Evolutionary conservation across 53 echinoderm and acorn worm genomes (phyloP).

Genomic region (Echinometra lucunter): DNA sequence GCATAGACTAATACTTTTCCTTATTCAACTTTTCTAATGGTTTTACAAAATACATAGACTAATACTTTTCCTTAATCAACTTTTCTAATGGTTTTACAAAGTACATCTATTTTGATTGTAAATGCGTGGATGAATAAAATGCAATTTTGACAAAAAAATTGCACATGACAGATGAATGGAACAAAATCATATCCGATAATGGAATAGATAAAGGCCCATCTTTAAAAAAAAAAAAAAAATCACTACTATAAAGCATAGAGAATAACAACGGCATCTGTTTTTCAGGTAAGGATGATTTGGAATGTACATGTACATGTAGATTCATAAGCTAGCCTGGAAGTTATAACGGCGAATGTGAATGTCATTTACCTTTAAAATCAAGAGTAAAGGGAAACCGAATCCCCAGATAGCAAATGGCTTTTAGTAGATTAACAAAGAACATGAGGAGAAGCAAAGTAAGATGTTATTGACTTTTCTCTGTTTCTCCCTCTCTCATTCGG

Average conservation of each 20-base stretch:
- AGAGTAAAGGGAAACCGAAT: neutral
- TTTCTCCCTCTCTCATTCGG: neutral
- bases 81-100: too few species aligned
- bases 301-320: too few species aligned
- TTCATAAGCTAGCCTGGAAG: too few species aligned
- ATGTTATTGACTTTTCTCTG: neutral
- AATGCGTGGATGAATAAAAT: neutral
- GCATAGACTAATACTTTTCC: neutral
- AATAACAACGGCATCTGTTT: too few species aligned
- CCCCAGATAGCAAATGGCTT: neutral
- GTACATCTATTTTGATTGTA: neutral
- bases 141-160: too few species aligned
- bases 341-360: neutral
- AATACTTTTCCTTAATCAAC: neutral
- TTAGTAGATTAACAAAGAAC: neutral
- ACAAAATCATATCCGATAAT: too few species aligned
- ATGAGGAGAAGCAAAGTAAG: neutral
- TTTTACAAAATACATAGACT: too few species aligned
- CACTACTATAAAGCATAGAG: too few species aligned
- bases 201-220: too few species aligned
- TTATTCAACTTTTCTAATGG: neutral
- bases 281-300: too few species aligned
- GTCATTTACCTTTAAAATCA: neutral
- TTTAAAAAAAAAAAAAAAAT: too few species aligned
- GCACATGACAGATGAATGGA: too few species aligned